Conservation (phyloP, 2,888 invertebrate genomes). For the Tenthredo livida region DNA sequence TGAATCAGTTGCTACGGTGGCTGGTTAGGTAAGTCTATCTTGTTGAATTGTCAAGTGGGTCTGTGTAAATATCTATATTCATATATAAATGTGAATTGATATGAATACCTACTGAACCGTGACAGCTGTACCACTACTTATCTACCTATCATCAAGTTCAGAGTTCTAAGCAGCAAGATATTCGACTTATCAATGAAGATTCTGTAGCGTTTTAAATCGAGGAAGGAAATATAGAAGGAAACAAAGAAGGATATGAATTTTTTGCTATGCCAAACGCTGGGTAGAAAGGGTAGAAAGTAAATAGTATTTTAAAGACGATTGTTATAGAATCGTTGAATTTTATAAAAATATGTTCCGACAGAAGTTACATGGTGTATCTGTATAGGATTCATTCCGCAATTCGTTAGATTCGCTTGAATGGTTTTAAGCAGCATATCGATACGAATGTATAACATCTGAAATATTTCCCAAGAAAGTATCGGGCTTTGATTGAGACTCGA, state of each 20-base stretch:
- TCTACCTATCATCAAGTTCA: neutral
- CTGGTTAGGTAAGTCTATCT: conserved; percentile 12
- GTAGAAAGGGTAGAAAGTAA: neutral
- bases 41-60: neutral
- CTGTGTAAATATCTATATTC: neutral
- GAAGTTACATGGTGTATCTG: neutral
- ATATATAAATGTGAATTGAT: neutral
- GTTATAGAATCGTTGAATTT: neutral
- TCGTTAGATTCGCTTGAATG: conserved; percentile 5
- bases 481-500: neutral
- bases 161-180: neutral
- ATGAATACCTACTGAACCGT: neutral
- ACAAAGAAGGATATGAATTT: neutral
- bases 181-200: neutral
- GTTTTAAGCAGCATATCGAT: neutral
- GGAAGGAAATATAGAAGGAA: neutral
- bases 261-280: neutral
- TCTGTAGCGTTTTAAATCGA: neutral
- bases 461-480: neutral
- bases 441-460: neutral
- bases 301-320: neutral
- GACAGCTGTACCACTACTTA: neutral
- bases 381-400: neutral
- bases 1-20: conserved; percentile 19
- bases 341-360: neutral